These are phyloP conservation scores for Crypturellus tataupa DNA, from an alignment of 2,797 vertebrate species.

Conservation along the genomic window DNA sequence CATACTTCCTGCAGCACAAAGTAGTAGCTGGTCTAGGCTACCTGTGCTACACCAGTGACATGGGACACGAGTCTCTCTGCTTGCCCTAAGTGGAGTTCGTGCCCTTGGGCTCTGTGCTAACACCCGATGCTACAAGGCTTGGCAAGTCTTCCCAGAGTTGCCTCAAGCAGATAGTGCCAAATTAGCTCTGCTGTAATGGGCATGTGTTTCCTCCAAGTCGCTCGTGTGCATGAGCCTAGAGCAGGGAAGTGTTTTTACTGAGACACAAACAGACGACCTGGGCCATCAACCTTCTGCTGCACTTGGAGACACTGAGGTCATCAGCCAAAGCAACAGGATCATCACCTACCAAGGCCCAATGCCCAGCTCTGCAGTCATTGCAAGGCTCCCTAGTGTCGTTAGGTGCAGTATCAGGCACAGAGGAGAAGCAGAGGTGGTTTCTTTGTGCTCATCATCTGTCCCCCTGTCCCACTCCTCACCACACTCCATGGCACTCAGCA, in stretches of 20 bases:
- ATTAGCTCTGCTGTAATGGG: not conserved
- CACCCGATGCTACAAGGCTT: not conserved
- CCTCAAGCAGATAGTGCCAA: not conserved
- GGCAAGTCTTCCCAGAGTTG: not conserved
- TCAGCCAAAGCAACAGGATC: not conserved
- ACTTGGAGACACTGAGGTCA: not conserved
- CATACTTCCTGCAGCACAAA: not conserved
- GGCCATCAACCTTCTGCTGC: not conserved
- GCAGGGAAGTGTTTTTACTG: rapidly evolving
- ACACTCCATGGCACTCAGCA: not conserved
- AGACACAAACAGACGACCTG: rapidly evolving
- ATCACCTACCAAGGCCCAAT: not conserved
- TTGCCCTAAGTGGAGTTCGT: not conserved
- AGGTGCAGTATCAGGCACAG: no score
- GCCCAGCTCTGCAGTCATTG: not conserved
- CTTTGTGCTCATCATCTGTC: not conserved
- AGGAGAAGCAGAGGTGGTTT: not conserved
- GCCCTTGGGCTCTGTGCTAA: not conserved
- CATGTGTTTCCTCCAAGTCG: not conserved
- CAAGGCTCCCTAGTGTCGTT: not conserved
- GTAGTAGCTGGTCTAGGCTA: not conserved
- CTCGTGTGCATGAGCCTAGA: not conserved
- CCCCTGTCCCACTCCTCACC: not conserved
- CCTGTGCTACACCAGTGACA: not conserved
- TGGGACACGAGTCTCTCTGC: not conserved